Percentiles rank a stretch among this genome's conserved stretches.
These are phyloP conservation scores for Microplitis manilae DNA, from an alignment of 2,888 invertebrate species.

Conservation along the genomic window DNA sequence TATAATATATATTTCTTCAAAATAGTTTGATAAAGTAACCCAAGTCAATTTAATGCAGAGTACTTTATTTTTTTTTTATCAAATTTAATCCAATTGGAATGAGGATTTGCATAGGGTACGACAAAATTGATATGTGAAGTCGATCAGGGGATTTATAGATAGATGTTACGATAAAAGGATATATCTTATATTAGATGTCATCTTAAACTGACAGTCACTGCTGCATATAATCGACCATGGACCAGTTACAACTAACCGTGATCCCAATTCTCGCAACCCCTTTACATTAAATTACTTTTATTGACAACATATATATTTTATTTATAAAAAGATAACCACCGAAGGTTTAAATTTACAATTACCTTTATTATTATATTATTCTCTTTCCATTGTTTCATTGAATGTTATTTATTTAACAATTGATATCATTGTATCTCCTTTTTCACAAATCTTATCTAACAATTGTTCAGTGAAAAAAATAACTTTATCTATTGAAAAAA, in stretches of 20 bases:
- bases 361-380: neutral
- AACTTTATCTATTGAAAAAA: neutral
- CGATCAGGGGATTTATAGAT: conserved; percentile 65
- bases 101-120: conserved; percentile 59
- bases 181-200: conserved; percentile 58
- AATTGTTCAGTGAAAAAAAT: neutral
- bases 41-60: no score
- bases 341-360: neutral
- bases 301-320: conserved; percentile 2
- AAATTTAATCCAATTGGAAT: conserved; percentile 37
- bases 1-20: neutral
- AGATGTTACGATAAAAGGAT: conserved; percentile 62
- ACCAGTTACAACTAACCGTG: conserved; percentile 62
- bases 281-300: conserved; percentile 52
- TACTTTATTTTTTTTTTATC: neutral
- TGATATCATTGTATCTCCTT: neutral
- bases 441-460: neutral
- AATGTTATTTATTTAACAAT: neutral
- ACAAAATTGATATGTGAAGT: neutral
- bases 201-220: conserved; percentile 36
- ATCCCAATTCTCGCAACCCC: conserved; percentile 60
- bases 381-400: neutral
- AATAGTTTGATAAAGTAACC: neutral
- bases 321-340: conserved; percentile 10
- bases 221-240: conserved; percentile 55